Percentiles rank a stretch among this genome's conserved stretches.
These are phyloP conservation scores for Homalodisca vitripennis DNA, from an alignment of 1,140 invertebrate genomes.

Conservation along the genomic window DNA sequence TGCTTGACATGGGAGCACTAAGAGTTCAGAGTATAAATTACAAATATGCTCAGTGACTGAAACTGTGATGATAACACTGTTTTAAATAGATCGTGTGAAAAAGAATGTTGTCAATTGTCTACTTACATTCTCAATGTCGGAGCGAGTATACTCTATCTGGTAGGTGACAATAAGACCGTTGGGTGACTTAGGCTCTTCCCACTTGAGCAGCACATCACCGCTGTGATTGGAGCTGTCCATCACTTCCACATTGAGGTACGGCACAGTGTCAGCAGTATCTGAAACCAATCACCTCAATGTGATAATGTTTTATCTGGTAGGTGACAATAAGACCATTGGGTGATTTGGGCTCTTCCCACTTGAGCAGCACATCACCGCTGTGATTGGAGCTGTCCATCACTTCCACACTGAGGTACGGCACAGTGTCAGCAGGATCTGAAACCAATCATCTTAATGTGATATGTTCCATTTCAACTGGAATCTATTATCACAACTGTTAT, in stretches of 20 bases:
- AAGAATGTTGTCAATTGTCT: too few species aligned
- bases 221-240: conserved; percentile 35
- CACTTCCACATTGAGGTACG: conserved; percentile 4
- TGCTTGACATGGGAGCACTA: too few species aligned
- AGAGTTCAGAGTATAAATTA: too few species aligned
- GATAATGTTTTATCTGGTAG: conserved; percentile 74
- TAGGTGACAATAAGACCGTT: conserved; percentile 87
- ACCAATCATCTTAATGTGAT: too few species aligned
- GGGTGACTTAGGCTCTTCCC: conserved; percentile 76
- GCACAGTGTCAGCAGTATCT: conserved; percentile 18
- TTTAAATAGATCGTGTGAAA: too few species aligned
- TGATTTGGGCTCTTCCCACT: conserved; percentile 74
- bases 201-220: conserved; percentile 51
- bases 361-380: conserved; percentile 43
- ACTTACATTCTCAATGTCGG: conserved; percentile 61
- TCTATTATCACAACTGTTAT: too few species aligned
- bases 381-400: conserved; percentile 34
- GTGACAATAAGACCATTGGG: conserved; percentile 86
- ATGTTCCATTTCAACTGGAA: too few species aligned
- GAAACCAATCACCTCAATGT: too few species aligned
- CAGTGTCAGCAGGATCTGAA: conserved; percentile 16
- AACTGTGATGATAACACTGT: too few species aligned
- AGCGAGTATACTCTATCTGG: conserved; percentile 67
- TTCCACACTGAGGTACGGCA: background rate
- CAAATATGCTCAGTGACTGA: too few species aligned